phyloP scores from a whole-genome alignment of 2,888 invertebrate genomes.

The Euphydryas editha region DNA sequence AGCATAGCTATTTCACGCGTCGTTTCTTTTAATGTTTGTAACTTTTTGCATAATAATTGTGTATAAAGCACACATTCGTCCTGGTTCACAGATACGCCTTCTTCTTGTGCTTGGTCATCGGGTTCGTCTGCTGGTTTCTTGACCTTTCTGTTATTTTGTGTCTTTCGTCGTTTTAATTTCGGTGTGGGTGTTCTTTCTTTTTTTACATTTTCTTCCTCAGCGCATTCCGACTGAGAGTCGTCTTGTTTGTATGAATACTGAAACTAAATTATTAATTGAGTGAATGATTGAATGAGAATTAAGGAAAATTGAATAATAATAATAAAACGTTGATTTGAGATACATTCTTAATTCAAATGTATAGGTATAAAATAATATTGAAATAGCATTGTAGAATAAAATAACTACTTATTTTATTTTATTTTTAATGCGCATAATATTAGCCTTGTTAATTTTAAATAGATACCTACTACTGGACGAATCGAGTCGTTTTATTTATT shows the following conservation, averaged over 20 bases:
- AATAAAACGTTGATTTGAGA: too few species aligned
- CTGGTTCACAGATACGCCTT: background rate
- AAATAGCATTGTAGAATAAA: too few species aligned
- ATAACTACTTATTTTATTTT: too few species aligned
- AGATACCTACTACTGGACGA: too few species aligned
- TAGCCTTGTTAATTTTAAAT: too few species aligned
- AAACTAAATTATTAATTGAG: background rate
- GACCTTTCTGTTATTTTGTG: background rate
- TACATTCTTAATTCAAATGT: too few species aligned
- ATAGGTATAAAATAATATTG: too few species aligned
- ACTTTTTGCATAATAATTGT: constrained; percentile 6
- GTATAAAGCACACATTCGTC: background rate
- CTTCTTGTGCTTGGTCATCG: too few species aligned
- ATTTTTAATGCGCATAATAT: too few species aligned
- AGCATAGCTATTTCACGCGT: constrained; percentile 7
- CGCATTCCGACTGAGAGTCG: background rate
- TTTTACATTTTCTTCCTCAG: background rate
- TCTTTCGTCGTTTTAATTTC: constrained; percentile 6
- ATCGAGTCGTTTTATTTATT: too few species aligned
- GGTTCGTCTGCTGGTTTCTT: background rate
- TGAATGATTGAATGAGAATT: too few species aligned
- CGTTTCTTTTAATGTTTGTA: background rate
- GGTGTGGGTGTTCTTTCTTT: background rate
- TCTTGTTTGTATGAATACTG: background rate
- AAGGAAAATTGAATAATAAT: too few species aligned